These are phyloP conservation scores for Drosophila colorata DNA, from an alignment of 2,888 invertebrate genomes.

Conservation along the genomic window DNA sequence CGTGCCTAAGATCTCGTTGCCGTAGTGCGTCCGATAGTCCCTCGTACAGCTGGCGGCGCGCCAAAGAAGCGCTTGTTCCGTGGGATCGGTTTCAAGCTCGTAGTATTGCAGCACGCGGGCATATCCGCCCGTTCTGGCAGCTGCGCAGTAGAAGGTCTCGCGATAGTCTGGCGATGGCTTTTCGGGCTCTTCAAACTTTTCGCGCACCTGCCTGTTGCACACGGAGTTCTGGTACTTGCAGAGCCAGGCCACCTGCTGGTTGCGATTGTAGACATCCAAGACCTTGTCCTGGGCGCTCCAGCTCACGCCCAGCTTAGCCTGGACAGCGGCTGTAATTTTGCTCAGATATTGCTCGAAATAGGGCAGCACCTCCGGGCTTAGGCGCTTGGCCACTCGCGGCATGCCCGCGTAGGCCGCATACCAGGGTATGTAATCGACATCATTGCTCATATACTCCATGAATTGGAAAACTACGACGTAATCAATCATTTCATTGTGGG, in stretches of 20 bases:
- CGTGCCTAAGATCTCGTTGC: constrained; percentile 85
- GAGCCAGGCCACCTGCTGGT: constrained; percentile 87
- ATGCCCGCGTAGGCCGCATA: constrained; percentile 86
- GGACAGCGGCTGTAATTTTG: constrained; percentile 85
- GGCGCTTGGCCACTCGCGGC: constrained; percentile 41
- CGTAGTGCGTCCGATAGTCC: constrained; percentile 86
- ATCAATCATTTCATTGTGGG: constrained; percentile 86
- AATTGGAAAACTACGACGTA: constrained; percentile 86
- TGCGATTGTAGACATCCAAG: constrained; percentile 87
- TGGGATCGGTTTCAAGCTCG: constrained; percentile 86
- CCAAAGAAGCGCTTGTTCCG: constrained; percentile 89
- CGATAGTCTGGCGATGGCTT: constrained; percentile 70
- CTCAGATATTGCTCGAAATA: constrained; percentile 84
- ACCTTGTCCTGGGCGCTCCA: constrained; percentile 84
- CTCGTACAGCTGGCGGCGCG: constrained; percentile 89
- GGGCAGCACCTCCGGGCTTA: constrained; percentile 49
- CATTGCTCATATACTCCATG: constrained; percentile 88
- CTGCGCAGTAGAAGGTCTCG: constrained; percentile 72
- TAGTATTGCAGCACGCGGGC: constrained; percentile 5
- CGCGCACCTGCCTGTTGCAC: constrained; percentile 86
- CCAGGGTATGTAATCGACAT: constrained; percentile 92
- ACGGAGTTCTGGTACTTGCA: constrained; percentile 87
- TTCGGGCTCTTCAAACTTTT: constrained; percentile 5
- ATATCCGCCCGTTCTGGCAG: constrained; percentile 44
- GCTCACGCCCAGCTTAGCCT: constrained; percentile 85